phyloP scores from a whole-genome alignment of 2,888 invertebrate species.

The Nymphalis c-album region DNA sequence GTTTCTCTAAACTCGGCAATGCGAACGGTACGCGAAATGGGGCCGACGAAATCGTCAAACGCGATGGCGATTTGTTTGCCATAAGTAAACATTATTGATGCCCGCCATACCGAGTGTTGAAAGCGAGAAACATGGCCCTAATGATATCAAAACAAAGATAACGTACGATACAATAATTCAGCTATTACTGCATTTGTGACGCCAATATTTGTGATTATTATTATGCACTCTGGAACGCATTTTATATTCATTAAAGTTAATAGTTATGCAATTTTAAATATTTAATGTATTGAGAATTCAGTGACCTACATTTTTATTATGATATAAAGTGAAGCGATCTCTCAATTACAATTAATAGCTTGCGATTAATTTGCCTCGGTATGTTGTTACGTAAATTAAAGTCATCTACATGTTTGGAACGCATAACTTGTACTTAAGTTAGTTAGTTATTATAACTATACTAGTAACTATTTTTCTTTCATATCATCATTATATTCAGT shows the following conservation, averaged over 20 bases:
- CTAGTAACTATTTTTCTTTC: too few relatives aligned
- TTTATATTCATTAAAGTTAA: neutral
- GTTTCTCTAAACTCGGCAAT: slow-evolving; percentile 38
- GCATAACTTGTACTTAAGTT: too few relatives aligned
- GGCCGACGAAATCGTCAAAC: slow-evolving; percentile 51
- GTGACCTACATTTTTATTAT: neutral
- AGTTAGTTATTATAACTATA: too few relatives aligned
- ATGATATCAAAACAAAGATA: slow-evolving; percentile 32
- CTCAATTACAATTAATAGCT: neutral
- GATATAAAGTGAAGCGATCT: neutral
- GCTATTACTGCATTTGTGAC: slow-evolving; percentile 15
- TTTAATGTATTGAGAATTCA: neutral
- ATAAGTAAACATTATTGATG: slow-evolving; percentile 56
- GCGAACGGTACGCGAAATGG: slow-evolving; percentile 53
- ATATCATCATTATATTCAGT: too few relatives aligned
- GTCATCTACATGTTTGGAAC: neutral
- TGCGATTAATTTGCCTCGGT: neutral
- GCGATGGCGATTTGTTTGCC: slow-evolving; percentile 64
- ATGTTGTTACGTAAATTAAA: slow-evolving; percentile 5
- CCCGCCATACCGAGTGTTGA: slow-evolving; percentile 48
- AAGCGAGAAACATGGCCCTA: slow-evolving; percentile 42
- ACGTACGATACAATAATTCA: slow-evolving; percentile 9
- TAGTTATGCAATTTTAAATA: neutral
- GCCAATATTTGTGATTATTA: slow-evolving; percentile 14
- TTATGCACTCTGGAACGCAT: neutral